Evolutionary conservation across 2,113 vertebrate genomes (phyloP), one percentile per base, ranked within the genome.

Genomic region (Chloroceryle aenea): DNA sequence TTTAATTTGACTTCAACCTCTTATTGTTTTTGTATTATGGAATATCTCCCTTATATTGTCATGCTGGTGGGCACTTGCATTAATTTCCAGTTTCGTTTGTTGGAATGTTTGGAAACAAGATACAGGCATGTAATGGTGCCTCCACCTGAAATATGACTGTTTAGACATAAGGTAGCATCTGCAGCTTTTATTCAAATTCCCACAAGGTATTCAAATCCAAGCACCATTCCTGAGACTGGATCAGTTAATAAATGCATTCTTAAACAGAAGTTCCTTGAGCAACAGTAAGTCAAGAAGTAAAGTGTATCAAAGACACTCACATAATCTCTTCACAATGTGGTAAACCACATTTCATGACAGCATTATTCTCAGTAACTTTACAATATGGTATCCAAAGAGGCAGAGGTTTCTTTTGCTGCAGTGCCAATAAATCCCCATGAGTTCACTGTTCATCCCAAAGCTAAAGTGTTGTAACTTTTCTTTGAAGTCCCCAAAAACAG

Each of bases 321-420:
- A 85, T 77, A 87, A 93, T 64, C 27, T 72, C 83, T 89, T 79
- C 55, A 27, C 14, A 69, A 20, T n/a, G 85, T n/a, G 87, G 87
- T 94, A 96, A 96, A 93, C 85, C 85, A 86, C 79, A 64, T 53
- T 91, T 79, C 18, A 14, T 89, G 83, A 94, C 82, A 93, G 14
- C 36, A 50, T 59, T 75, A 29, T 92, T 97, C 92, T 83, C 56
- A 83, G 81, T 75, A 95, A 90, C 40, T 89, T 81, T 58, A 81
- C 58, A 27, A 58, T 38, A 22, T 0, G 0, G 12, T 61, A 32
- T 63, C 47, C 89, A 84, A 84, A 68, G 62, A 91, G n/a, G 62
- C 66, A 52, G 10, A 74, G 29, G 34, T 94, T 91, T 69, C 55
- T 42, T 38, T 42, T 10, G 3, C 27, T 84, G 40, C 55, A 74